phyloP scores from a whole-genome alignment of 1,140 invertebrate species.

The Hetaerina americana region DNA sequence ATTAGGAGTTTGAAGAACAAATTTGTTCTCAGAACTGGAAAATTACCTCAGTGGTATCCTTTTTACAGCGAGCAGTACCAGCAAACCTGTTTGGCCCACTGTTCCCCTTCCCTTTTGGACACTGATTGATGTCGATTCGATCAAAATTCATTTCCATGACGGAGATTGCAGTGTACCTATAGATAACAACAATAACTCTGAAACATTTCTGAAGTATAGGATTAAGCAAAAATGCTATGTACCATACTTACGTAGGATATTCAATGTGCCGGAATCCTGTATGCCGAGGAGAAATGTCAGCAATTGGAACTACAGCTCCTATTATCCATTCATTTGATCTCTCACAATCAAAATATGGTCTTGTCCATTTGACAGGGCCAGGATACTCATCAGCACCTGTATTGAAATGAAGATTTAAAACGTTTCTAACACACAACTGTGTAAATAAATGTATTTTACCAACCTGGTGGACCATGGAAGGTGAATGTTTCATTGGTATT shows the following conservation, averaged over 20 bases:
- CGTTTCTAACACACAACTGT: not conserved
- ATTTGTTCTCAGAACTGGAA: constrained; percentile 4
- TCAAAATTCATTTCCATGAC: constrained; percentile 96
- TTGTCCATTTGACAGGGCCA: constrained; percentile 84
- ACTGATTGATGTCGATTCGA: constrained; percentile 95
- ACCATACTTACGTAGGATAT: constrained; percentile 71
- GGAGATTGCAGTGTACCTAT: constrained; percentile 79
- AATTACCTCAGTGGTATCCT: constrained; percentile 79
- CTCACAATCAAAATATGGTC: constrained; percentile 94
- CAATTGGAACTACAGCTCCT: constrained; percentile 82
- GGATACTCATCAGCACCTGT: constrained; percentile 67
- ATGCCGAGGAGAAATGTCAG: constrained; percentile 90
- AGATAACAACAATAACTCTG: constrained; percentile 2
- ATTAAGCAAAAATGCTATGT: no score
- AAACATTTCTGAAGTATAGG: no score
- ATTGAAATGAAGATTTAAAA: constrained; percentile 2
- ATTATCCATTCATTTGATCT: constrained; percentile 92
- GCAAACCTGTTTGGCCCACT: constrained; percentile 78
- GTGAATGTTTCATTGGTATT: constrained; percentile 90
- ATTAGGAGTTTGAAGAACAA: no score
- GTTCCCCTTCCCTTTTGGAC: constrained; percentile 79
- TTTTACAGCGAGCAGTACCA: constrained; percentile 82
- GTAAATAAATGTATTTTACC: constrained; percentile 7
- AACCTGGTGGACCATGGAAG: constrained; percentile 82
- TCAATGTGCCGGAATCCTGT: constrained; percentile 89